phyloP scores from a whole-genome alignment of 2,888 invertebrate genomes.

The Amphimallon solstitiale region DNA sequence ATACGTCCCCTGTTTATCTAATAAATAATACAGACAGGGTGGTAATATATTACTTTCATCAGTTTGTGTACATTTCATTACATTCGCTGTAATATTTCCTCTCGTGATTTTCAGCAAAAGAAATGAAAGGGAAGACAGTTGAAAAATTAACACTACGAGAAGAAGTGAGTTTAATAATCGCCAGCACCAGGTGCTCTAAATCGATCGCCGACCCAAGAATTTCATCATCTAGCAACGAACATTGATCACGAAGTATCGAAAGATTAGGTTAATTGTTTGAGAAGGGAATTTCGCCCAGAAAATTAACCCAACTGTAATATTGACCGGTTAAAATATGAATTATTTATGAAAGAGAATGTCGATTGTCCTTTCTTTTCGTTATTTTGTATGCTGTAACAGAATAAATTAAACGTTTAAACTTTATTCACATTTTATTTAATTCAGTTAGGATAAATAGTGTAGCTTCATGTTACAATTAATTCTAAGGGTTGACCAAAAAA shows the following conservation, averaged over 20 bases:
- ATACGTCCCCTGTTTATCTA: background rate
- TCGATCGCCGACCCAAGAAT: conserved; percentile 20
- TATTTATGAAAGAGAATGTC: no score
- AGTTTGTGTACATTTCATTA: conserved; percentile 2
- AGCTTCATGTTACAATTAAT: no score
- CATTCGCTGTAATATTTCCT: background rate
- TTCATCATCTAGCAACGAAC: conserved; percentile 16
- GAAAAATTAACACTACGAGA: conserved; percentile 22
- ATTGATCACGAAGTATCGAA: conserved; percentile 19
- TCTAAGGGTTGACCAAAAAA: no score
- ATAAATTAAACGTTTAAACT: no score
- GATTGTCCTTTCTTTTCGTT: no score
- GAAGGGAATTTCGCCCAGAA: background rate
- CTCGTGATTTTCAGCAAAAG: background rate
- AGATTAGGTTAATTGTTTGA: conserved; percentile 24
- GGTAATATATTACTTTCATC: background rate
- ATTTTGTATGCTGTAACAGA: no score
- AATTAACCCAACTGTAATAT: no score
- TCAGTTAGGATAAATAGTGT: no score
- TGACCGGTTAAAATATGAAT: no score
- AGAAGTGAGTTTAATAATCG: conserved; percentile 21
- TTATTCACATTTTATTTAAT: no score
- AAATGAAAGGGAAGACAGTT: conserved; percentile 14
- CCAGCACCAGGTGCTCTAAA: conserved; percentile 19
- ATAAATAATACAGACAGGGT: background rate